These are phyloP conservation scores for Eueides isabella DNA, from an alignment of 1,140 invertebrate species.

Conservation along the genomic window DNA sequence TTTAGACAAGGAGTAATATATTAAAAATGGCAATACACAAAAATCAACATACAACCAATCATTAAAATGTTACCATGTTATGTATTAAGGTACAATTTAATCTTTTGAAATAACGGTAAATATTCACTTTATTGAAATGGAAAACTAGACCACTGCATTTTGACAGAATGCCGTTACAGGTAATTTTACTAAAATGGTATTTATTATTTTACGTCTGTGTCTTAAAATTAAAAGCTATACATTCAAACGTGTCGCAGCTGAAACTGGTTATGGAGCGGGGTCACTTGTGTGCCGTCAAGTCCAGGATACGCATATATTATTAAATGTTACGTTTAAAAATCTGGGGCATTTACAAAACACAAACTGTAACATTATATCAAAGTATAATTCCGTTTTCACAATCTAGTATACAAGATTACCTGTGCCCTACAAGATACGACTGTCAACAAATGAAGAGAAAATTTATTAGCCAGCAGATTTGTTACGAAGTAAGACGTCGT, in stretches of 20 bases:
- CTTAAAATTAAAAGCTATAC: slow-evolving; percentile 24
- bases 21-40: background rate
- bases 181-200: slow-evolving; percentile 17
- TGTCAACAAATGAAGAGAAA: slow-evolving; percentile 4
- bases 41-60: background rate
- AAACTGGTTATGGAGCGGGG: slow-evolving; percentile 40
- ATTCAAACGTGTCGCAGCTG: slow-evolving; percentile 18
- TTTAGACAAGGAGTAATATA: background rate
- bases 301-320: slow-evolving; percentile 41
- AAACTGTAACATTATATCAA: slow-evolving; percentile 24
- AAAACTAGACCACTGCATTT: slow-evolving; percentile 23
- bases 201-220: slow-evolving; percentile 15
- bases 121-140: slow-evolving; percentile 10
- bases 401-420: slow-evolving; percentile 11
- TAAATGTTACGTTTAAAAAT: slow-evolving; percentile 43
- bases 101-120: background rate
- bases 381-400: slow-evolving; percentile 16
- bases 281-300: slow-evolving; percentile 30
- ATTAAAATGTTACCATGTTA: background rate
- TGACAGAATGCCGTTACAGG: slow-evolving; percentile 10
- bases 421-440: background rate
- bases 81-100: background rate
- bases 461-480: background rate
- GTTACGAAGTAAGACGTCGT: slow-evolving; percentile 21
- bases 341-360: slow-evolving; percentile 44